Base-by-base conservation (phyloP, 2,888 invertebrate species). In the Plagodis pulveraria region DNA sequence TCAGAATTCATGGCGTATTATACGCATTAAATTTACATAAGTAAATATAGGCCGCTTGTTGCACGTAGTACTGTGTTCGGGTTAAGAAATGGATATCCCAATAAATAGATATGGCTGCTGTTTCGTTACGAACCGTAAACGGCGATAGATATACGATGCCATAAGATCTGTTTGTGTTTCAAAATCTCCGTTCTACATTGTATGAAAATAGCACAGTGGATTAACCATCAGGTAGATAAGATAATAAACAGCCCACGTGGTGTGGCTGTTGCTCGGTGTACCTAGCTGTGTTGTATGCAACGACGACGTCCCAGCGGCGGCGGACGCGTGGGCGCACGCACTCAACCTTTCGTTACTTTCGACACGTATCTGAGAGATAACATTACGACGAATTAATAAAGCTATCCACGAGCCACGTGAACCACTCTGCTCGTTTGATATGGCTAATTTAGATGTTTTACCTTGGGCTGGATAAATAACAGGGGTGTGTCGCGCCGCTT, bases 221-320 rank as follows among this genome's bases (percentile, higher is more conserved):
- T 84, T 83, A 82, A 76, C 81, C 71, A 78, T 76, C 80, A 77
- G 75, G 73, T 77, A 83, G 87, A 90, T 89, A 86, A 89, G 86
- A 90, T 89, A 89, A 83, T 81, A 84, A 81, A 83, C 85, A 81
- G 76, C 83, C 83, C 83, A 89, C 87, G 83, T 85, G 84, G 56
- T 58, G 61, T 62, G 51, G 51, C 52, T 45, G 32, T 12, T 42
- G n/a, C 12, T 54, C 43, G 54, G 52, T 63, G 63, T 22, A 22
- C 22, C 22, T 22, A 22, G 22, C 4, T 22, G 50, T 64, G 60
- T 62, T 63, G 64, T 60, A 58, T 60, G 63, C 69, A 70, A 35
- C 54, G 51, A 6, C 35, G 42, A 5, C 47, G 44, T 42, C 42
- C 7, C 38, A 11, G 56, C 49, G 40, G 42, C 11, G 45, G 6